Evolutionary conservation across 2,113 vertebrate genomes (phyloP).

Genomic region (Elaphurus davidianus): DNA sequence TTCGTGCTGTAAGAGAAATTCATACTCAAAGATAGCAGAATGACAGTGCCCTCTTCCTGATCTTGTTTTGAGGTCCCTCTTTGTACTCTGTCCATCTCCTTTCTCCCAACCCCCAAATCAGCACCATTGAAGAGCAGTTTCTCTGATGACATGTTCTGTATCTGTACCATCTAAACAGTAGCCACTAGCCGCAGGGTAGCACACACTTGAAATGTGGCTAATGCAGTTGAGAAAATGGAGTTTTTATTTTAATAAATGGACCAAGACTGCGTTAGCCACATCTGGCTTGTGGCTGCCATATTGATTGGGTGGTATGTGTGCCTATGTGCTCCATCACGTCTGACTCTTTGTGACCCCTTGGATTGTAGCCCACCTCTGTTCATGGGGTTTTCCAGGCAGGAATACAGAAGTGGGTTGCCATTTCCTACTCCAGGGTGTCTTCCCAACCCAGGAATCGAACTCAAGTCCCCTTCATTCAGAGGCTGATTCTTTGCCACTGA

Average conservation of each 20-base stretch:
- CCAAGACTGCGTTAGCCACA: background rate
- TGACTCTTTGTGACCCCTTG: background rate
- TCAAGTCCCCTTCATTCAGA: background rate
- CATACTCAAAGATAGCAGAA: background rate
- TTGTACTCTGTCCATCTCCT: background rate
- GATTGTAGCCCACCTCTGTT: background rate
- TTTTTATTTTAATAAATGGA: background rate
- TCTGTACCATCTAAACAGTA: background rate
- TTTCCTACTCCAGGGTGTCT: background rate
- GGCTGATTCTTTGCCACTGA: background rate
- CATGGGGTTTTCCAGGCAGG: background rate
- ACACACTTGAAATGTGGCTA: background rate
- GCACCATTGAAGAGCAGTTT: fast-evolving
- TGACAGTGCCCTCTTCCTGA: background rate
- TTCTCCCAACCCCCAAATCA: background rate
- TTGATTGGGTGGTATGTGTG: background rate
- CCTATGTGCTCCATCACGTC: background rate
- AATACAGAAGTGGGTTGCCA: background rate
- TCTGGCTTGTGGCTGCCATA: background rate
- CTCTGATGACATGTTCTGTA: fast-evolving
- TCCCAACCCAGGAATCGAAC: background rate
- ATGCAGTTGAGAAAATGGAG: background rate
- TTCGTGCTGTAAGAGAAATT: background rate
- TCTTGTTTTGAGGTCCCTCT: background rate
- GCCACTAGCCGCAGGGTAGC: background rate